These are phyloP conservation scores for Cyprinella venusta DNA, from an alignment of 2,797 vertebrate genomes.

Conservation along the genomic window DNA sequence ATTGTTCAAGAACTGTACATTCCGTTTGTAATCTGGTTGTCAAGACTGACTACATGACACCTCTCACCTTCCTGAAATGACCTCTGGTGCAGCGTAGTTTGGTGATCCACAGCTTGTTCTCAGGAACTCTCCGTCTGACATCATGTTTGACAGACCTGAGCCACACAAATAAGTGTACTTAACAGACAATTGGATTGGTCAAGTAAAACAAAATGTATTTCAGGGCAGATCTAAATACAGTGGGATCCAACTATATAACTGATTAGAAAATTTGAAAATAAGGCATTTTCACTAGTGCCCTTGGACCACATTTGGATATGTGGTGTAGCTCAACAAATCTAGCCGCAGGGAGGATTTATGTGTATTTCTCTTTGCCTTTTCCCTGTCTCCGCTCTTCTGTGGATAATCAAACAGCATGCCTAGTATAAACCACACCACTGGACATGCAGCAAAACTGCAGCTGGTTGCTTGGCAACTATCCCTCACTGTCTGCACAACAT, in stretches of 20 bases:
- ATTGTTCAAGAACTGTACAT: background rate
- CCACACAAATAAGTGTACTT: slow-evolving; percentile 2
- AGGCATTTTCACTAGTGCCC: background rate
- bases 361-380: slow-evolving; percentile 5
- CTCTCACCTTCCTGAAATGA: slow-evolving; percentile 96
- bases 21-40: background rate
- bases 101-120: slow-evolving; percentile 98
- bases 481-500: slow-evolving; percentile 31
- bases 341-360: background rate
- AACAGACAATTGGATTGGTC: background rate
- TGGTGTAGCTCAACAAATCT: background rate
- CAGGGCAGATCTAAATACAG: background rate
- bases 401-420: slow-evolving; percentile 73
- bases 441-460: slow-evolving; percentile 12
- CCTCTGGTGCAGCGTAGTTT: slow-evolving; percentile 98
- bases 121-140: slow-evolving; percentile 98
- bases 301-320: background rate
- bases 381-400: slow-evolving; percentile 51
- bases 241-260: background rate
- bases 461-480: slow-evolving; percentile 37
- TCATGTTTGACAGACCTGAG: slow-evolving; percentile 97
- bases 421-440: slow-evolving; percentile 59
- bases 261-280: background rate
- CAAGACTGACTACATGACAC: background rate
- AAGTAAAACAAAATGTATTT: background rate